phyloP scores from a whole-genome alignment of 2,113 vertebrate genomes.

The Heteronetta atricapilla region DNA sequence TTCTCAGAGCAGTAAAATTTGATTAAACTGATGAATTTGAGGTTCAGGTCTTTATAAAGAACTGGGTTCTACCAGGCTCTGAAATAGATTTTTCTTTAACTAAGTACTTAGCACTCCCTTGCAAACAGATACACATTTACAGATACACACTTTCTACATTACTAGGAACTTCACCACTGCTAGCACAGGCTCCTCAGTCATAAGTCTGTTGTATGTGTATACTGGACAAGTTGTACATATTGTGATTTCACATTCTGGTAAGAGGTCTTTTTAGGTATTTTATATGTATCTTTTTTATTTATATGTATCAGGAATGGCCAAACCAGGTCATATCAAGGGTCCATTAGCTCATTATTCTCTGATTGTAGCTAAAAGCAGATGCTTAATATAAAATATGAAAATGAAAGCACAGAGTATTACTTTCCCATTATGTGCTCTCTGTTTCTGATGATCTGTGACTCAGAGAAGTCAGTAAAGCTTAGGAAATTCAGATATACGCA shows the following conservation, averaged over 20 bases:
- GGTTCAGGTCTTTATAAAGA: neutral
- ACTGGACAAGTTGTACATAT: neutral
- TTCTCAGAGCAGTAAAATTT: neutral
- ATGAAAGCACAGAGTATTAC: neutral
- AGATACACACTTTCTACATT: neutral
- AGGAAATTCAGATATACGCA: rapidly evolving
- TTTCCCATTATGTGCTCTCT: neutral
- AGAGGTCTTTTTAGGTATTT: neutral
- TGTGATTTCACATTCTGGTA: neutral
- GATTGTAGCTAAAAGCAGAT: neutral
- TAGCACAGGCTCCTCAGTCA: neutral
- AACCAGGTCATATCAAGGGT: neutral
- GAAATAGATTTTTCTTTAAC: neutral
- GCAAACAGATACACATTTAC: neutral
- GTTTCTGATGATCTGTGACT: neutral
- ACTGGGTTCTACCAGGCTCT: neutral
- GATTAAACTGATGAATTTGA: neutral
- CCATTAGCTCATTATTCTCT: neutral
- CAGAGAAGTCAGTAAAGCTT: neutral
- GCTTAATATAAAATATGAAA: neutral
- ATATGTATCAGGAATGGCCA: neutral
- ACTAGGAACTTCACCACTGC: neutral
- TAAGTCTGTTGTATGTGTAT: neutral
- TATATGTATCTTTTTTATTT: neutral
- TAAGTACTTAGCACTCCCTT: neutral